Conservation (phyloP, 2,888 invertebrate genomes). For the Dryococelus australis region DNA sequence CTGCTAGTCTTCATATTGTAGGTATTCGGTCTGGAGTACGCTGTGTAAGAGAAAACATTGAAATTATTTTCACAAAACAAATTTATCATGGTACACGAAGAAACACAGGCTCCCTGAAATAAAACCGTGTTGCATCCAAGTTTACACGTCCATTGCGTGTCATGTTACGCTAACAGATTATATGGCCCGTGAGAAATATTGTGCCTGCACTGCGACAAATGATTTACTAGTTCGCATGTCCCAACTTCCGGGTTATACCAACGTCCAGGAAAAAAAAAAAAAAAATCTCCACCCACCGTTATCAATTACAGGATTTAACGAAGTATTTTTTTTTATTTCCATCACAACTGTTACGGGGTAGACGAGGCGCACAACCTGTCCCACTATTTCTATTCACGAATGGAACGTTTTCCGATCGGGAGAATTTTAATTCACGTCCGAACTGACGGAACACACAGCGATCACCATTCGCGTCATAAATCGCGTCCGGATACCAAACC, state of each 20-base stretch:
- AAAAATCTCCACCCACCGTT: background rate
- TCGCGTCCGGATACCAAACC: background rate
- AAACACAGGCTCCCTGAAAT: background rate
- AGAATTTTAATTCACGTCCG: slow-evolving; percentile 16
- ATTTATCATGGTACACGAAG: too few relatives aligned
- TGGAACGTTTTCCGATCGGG: slow-evolving; percentile 7
- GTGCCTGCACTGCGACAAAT: background rate
- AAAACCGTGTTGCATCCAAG: background rate
- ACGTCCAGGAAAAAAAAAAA: background rate
- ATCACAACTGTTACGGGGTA: background rate
- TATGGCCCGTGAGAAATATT: background rate
- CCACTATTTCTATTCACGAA: background rate
- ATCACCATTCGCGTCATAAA: slow-evolving; percentile 1
- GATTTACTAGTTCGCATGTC: background rate
- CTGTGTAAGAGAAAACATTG: too few relatives aligned
- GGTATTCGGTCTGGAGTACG: too few relatives aligned
- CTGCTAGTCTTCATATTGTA: too few relatives aligned
- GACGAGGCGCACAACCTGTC: background rate
- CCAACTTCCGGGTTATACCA: background rate
- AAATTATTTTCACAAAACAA: too few relatives aligned
- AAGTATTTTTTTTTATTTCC: background rate
- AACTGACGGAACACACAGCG: background rate
- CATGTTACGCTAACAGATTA: background rate
- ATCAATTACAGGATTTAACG: background rate
- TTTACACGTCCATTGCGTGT: background rate